phyloP scores from a whole-genome alignment of 2,888 invertebrate genomes.

The Arge pagana region DNA sequence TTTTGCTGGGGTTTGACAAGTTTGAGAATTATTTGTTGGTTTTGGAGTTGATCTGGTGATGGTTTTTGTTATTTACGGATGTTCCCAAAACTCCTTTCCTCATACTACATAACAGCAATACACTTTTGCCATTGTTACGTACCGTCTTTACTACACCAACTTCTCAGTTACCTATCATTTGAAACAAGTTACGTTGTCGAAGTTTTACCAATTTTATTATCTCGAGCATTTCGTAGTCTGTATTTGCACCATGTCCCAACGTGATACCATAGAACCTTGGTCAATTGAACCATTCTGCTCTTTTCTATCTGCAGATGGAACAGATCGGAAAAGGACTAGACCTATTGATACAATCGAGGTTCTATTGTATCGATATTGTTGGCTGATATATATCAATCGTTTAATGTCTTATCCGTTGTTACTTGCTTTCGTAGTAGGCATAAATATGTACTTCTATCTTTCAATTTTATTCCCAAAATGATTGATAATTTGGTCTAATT shows the following conservation, averaged over 20 bases:
- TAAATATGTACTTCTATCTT: conserved; percentile 1
- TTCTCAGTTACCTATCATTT: no score
- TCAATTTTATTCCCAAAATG: background rate
- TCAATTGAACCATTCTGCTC: no score
- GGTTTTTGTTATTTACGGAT: conserved; percentile 29
- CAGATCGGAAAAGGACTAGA: no score
- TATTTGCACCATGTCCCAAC: conserved; percentile 30
- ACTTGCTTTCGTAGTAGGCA: conserved; percentile 8
- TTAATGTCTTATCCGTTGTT: conserved; percentile 14
- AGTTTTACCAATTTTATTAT: background rate
- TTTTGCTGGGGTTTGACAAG: conserved; percentile 18
- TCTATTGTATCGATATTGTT: no score
- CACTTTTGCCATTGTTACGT: no score
- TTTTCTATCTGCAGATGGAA: no score
- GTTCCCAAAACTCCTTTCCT: conserved; percentile 3
- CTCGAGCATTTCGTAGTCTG: conserved; percentile 24
- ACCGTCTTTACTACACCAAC: no score
- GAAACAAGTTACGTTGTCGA: no score
- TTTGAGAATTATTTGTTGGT: conserved; percentile 23
- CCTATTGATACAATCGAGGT: no score
- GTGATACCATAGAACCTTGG: no score
- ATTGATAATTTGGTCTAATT: background rate
- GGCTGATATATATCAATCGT: conserved; percentile 16
- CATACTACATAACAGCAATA: conserved; percentile 12
- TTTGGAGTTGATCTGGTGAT: conserved; percentile 38